Evolutionary conservation across 2,113 vertebrate species (phyloP).

Genomic region (Amblyopsis rosae): DNA sequence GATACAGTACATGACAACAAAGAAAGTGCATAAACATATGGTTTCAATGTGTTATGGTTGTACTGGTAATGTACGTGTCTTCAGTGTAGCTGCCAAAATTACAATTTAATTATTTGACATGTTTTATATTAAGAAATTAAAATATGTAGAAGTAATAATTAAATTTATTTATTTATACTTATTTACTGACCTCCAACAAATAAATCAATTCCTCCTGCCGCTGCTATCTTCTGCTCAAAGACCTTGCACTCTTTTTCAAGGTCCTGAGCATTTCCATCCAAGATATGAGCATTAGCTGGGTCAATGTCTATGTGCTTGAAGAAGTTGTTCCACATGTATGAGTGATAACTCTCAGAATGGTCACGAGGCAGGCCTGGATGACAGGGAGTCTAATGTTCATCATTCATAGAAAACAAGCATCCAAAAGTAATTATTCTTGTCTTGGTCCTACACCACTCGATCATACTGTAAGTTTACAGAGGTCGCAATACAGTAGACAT

Average conservation of each 20-base stretch:
- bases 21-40: background rate
- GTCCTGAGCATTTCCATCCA: slow-evolving; percentile 88
- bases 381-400: background rate
- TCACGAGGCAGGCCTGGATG: slow-evolving; percentile 85
- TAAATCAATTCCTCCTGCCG: slow-evolving; percentile 89
- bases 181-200: slow-evolving; percentile 87
- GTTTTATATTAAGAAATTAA: background rate
- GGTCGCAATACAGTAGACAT: too few species aligned
- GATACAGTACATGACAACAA: background rate
- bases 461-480: too few species aligned
- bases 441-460: too few species aligned
- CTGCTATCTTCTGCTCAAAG: slow-evolving; percentile 88
- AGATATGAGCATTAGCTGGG: slow-evolving; percentile 86
- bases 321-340: slow-evolving; percentile 98
- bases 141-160: too few species aligned
- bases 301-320: slow-evolving; percentile 94
- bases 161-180: too few species aligned
- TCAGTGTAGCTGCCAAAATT: background rate
- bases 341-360: slow-evolving; percentile 93
- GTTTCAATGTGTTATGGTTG: background rate
- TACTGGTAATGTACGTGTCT: background rate
- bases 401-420: background rate
- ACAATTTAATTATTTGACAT: background rate
- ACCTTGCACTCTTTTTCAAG: slow-evolving; percentile 84
- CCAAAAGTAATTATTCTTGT: background rate